Evolutionary conservation across 2,797 vertebrate genomes (phyloP).

Genomic region (Etheostoma nigrum): DNA sequence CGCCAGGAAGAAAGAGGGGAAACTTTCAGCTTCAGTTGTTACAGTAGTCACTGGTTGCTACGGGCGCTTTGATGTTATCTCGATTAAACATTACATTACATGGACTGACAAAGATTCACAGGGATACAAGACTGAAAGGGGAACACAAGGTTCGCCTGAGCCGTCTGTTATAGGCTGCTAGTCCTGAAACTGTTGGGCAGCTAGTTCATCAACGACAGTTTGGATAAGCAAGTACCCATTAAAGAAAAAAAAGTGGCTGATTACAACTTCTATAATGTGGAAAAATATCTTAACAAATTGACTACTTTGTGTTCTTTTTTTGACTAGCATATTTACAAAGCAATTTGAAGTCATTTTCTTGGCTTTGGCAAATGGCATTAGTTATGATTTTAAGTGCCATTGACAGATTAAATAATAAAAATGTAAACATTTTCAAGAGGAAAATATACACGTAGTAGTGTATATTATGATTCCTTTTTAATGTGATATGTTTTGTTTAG

Average conservation of each 20-base stretch:
- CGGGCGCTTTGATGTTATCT: slow-evolving; percentile 8
- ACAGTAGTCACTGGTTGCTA: background rate
- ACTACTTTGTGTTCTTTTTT: background rate
- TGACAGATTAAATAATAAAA: background rate
- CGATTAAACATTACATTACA: slow-evolving; percentile 2
- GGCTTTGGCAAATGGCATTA: background rate
- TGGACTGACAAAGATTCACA: slow-evolving; percentile 4
- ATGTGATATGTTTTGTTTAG: background rate
- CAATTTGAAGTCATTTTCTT: too few relatives aligned
- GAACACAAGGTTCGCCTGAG: background rate
- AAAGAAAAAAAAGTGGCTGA: background rate
- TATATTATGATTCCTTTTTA: too few relatives aligned
- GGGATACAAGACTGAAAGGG: background rate
- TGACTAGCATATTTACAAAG: background rate
- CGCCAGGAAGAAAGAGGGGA: background rate
- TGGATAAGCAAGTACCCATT: background rate
- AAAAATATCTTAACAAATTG: background rate
- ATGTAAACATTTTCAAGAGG: background rate
- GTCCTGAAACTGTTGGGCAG: background rate
- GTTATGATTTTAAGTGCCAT: background rate
- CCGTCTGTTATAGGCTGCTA: background rate
- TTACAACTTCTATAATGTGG: background rate
- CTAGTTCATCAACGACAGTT: background rate
- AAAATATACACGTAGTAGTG: too few relatives aligned
- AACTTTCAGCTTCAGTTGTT: slow-evolving; percentile 12